Conservation (phyloP, 1,140 invertebrate species). For the Drosophila leontia region DNA sequence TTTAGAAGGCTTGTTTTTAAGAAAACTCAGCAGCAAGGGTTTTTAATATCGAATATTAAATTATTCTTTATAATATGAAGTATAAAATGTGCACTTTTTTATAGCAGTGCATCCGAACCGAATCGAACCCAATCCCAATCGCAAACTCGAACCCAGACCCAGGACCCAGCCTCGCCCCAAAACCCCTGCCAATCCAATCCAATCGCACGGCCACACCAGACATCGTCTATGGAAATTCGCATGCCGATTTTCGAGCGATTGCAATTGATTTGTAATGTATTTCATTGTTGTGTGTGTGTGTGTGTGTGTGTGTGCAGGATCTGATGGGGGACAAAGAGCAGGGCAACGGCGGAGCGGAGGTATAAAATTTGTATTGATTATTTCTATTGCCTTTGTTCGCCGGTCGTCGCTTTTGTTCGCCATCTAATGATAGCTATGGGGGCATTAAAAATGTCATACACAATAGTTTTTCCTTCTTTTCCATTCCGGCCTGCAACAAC, state of each 20-base stretch:
- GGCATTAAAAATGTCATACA: conserved; percentile 81
- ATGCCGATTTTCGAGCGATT: conserved; percentile 82
- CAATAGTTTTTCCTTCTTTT: conserved; percentile 18
- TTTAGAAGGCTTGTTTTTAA: too few species aligned
- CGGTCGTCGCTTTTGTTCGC: conserved; percentile 70
- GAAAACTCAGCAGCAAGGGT: not conserved
- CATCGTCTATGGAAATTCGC: conserved; percentile 81
- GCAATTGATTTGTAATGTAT: conserved; percentile 84
- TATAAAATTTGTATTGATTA: conserved; percentile 83
- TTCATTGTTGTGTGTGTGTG: conserved; percentile 73
- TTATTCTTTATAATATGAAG: not conserved
- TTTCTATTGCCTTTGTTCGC: conserved; percentile 80
- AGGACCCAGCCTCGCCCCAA: conserved; percentile 8
- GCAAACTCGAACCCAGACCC: conserved; percentile 4
- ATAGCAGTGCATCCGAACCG: conserved; percentile 14
- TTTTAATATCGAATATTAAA: not conserved
- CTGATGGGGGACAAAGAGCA: conserved; percentile 18
- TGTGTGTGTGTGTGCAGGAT: conserved; percentile 40
- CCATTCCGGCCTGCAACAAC: conserved; percentile 10
- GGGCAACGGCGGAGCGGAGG: conserved; percentile 1
- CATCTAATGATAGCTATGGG: conserved; percentile 81
- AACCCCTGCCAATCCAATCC: conserved; percentile 52
- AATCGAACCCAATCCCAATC: conserved; percentile 29
- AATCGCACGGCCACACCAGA: conserved; percentile 59
- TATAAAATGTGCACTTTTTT: conserved; percentile 6